Base-by-base conservation (phyloP, 1,140 invertebrate genomes). In the Macrocentrus cingulum region DNA sequence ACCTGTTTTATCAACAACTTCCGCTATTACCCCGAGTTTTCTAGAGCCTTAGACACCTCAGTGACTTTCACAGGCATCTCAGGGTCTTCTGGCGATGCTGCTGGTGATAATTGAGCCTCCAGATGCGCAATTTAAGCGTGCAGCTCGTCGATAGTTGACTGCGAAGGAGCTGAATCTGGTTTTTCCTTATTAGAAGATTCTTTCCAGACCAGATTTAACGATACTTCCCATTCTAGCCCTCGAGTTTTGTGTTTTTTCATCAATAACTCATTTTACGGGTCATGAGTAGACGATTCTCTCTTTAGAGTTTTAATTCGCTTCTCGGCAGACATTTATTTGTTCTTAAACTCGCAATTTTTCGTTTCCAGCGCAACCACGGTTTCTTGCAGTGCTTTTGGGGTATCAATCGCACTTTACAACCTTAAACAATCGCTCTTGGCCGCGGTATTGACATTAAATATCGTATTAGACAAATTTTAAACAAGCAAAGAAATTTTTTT, bases 141-240 rank as follows among this genome's bases (percentile, higher is more conserved):
- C 8, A 19, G n/a, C 15, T 51, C 39, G 19, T 13, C 22, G 11
- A 63, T 18, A 8, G 56, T 8, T 18, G 44, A 42, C 37, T 62
- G 34, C 1, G 59, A 18, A 15, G 55, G 34, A 51, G 42, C 19
- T 39, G 44, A 20, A 13, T 62, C 45, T 7, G 16, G 41, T 5
- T 23, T 9, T 18, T 2, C 4, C 20, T 9, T 25, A 53, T 41
- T 1, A 20, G 20, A 9, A 51, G n/a, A 29, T 23, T 58, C 56
- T 29, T 51, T 16, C 56, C 56, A 58, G 11, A 48, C 49, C 8
- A 53, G 23, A 42, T 59, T 51, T 11, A 64, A 44, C 8, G 62
- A 64, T 2, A 22, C 19, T 36, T 64, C 62, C 1, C 61, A 32
- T 19, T 64, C 62, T 29, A 50, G 32, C 44, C 56, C 62, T 8